These are phyloP conservation scores for Chinchilla lanigera DNA, from an alignment of 2,113 vertebrate genomes.

Conservation along the genomic window DNA sequence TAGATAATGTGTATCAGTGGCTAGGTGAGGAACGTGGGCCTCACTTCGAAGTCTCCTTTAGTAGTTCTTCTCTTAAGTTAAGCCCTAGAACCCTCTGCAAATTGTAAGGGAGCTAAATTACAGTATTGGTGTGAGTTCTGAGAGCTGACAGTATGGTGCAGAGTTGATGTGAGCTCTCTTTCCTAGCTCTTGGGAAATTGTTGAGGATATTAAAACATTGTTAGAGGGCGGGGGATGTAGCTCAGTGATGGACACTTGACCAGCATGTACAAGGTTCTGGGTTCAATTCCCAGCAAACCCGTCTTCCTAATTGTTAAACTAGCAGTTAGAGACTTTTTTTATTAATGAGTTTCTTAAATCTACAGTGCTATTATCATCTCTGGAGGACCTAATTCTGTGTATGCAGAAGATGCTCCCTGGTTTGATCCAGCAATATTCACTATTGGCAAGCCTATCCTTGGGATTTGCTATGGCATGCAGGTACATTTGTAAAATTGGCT, in stretches of 20 bases:
- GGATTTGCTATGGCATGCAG: slow-evolving; percentile 99
- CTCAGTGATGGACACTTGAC: not conserved
- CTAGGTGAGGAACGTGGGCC: not conserved
- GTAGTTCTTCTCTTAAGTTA: not conserved
- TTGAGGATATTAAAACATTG: not conserved
- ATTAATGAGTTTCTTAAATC: slow-evolving; percentile 36
- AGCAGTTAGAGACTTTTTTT: not conserved
- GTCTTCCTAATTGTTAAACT: not conserved
- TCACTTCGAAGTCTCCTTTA: not conserved
- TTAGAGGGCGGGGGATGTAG: not conserved
- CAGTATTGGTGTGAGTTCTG: not conserved
- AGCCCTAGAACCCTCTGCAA: not conserved
- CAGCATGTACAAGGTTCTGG: not conserved
- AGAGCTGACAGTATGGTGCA: not conserved
- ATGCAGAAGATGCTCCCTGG: slow-evolving; percentile 98
- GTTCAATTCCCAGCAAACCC: not conserved
- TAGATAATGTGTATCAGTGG: not conserved
- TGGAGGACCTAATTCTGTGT: slow-evolving; percentile 98
- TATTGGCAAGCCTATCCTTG: slow-evolving; percentile 97
- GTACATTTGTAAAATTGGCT: slow-evolving; percentile 80
- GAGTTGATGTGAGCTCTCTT: not conserved
- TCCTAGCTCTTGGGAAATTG: not conserved
- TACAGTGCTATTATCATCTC: slow-evolving; percentile 98
- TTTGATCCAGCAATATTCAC: slow-evolving; percentile 99
- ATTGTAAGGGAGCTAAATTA: not conserved